Evolutionary conservation across 1,140 invertebrate species (phyloP), one percentile per base, ranked within the genome.

Genomic region (Wasmannia auropunctata): DNA sequence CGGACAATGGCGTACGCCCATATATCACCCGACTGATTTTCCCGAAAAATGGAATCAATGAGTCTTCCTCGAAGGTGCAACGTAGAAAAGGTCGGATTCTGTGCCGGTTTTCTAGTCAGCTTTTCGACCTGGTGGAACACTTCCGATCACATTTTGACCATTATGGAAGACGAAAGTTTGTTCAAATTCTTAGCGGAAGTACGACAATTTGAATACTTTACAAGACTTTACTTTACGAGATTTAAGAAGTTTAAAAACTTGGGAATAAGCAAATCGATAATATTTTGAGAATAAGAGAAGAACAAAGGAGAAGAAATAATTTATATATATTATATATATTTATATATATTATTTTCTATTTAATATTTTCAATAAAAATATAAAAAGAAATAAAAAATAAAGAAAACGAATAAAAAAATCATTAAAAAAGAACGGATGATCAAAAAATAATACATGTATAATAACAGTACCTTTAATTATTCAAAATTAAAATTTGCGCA

Each of bases 11-110:
- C 86, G 54, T 92, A 94, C 92, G 94, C 93, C 94, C 92, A 95
- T 95, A 95, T 95, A 95, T 95, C 94, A 95, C 93, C 93, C 92
- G 74, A 54, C 65, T 81, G 87, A 87, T 92, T 91, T 94, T 94
- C 91, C 92, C 91, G 75, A 94, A 94, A 95, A 94, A 90, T 91
- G 88, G 83, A 74, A 87, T 93, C 92, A 92, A 94, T 92, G 92
- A 94, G 90, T 88, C 81, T 89, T 63, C 86, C 56, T 76, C 87
- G 58, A 91, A 89, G 86, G 70, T 87, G 84, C 83, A 25, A 54
- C 70, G 65, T 22, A 81, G 56, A 49, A 76, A 90, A 80, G 54
- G 37, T 65, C 31, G 74, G 63, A 86, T 76, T 58, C 81, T 22
- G 69, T 37, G 16, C 77, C 76, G 70, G 75, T 74, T 87, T 72